Evolutionary conservation across 2,797 vertebrate genomes (phyloP).

Genomic region (Anomalospiza imberbis): DNA sequence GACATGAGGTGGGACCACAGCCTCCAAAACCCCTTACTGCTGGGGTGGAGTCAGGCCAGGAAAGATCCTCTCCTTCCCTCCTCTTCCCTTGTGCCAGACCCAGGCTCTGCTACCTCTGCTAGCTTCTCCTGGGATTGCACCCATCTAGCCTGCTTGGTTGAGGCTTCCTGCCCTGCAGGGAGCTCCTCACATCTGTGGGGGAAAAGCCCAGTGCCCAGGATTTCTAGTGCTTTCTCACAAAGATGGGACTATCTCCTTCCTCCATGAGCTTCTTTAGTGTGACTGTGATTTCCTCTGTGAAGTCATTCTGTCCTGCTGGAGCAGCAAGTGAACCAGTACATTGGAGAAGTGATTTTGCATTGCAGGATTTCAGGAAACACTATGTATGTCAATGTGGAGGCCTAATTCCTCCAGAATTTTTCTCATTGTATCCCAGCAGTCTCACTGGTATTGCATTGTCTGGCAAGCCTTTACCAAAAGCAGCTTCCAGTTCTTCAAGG

Average conservation of each 20-base stretch:
- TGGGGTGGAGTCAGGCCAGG: background rate
- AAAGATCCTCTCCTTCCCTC: background rate
- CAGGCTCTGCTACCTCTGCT: background rate
- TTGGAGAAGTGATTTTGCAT: background rate
- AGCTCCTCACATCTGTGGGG: background rate
- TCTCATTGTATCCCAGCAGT: rapidly evolving
- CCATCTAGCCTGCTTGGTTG: background rate
- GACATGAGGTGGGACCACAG: background rate
- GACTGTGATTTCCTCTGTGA: background rate
- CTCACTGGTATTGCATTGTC: background rate
- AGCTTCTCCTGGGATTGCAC: background rate
- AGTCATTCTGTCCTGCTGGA: background rate
- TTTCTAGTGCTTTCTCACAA: background rate
- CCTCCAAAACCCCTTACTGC: background rate
- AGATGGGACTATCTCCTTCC: background rate
- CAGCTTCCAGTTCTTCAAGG: background rate
- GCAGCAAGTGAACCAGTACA: background rate
- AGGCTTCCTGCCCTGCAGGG: background rate
- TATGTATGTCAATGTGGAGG: rapidly evolving
- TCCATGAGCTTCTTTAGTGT: background rate
- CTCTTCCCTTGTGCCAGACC: background rate
- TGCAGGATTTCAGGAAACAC: background rate
- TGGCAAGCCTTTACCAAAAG: background rate
- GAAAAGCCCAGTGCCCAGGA: background rate
- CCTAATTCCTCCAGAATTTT: background rate